Base-by-base conservation (phyloP, 2,113 vertebrate species). In the Microtus ochrogaster region DNA sequence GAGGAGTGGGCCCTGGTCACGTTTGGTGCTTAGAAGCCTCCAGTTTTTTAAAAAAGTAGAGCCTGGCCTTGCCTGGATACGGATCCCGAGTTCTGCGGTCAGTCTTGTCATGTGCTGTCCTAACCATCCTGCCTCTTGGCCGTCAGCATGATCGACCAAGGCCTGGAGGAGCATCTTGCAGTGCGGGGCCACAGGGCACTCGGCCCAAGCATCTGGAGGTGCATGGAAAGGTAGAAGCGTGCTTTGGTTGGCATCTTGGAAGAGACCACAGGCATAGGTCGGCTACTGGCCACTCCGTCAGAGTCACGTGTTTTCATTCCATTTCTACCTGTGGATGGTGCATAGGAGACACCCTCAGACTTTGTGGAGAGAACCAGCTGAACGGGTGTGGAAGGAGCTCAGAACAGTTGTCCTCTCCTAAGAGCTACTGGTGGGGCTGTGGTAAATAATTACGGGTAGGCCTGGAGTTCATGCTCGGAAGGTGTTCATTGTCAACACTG, bases 151-250 rank as follows among this genome's bases (percentile, higher is more conserved):
- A 36, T 79, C 5, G 2, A 58, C 33, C 2, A 4, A 39, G 33
- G 36, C 19, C 13, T 61, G 36, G 79, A 82, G 36, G 79, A 82
- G 49, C 33, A 22, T 24, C 52, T 55, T 58, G 33, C 19, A n/a
- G 79, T 26, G 52, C 55, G 26, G 52, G 36, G 17, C 36, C 21
- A 82, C 36, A 61, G 79, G 49, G 36, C 11, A 21, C 36, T 24
- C 2, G 36, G 21, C 79, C 79, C 79, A 26, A 52, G 79, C 79
- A 58, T 55, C 33, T 33, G 30, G 55, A 74, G 41, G 30, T 13
- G 8, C 28, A 63, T 12, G 30, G n/a, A 74, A 36, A 8, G 7
- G 24, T n/a, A 55, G 52, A 52, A 0, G 0, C 0, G 0, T 33
- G 1, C 70, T 74, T 70, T 14, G 14, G 0, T 7, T n/a, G 78